Evolutionary conservation across 2,113 vertebrate genomes (phyloP), one percentile per base, ranked within the genome.

Genomic region (Lepisosteus osseus): DNA sequence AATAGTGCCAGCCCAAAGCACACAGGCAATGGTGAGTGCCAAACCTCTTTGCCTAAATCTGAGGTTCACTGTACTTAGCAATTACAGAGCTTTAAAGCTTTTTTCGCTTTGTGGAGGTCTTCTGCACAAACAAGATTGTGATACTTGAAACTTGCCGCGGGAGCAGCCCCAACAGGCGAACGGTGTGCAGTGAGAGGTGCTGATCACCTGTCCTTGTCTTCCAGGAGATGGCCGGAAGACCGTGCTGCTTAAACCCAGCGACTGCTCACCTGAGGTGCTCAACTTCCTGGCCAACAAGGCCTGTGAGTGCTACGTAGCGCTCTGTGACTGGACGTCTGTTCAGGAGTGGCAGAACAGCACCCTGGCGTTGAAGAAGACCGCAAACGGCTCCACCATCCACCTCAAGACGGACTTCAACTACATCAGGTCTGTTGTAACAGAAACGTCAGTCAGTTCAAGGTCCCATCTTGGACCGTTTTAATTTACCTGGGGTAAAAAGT

Each of bases 351-450:
- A 99, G 79, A 90, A 88, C 69, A 93, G 91, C 6, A 87, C 95
- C 77, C 86, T 93, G 0, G 81, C 89, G 7, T 79, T 99, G 72
- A 98, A 98, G 77, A 97, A 98, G 82, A 95, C 86, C 69, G 86
- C 92, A 42, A 90, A 86, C 72, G 94, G 86, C 61, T 92, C 93
- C 11, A 87, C 88, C 62, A 91, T 98, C 80, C 95, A 84, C 74
- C 87, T 99, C 43, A 98, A 95, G 82, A 93, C 94, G 0, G 97
- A 99, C 71, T 95, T 98, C 81, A 99, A 99, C 89, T 99, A 98
- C 75, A 92, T 99, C 77, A 96, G 95, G 92, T 96, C 84, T 29
- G 29, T 29, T 29, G 29, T 29, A 89, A 89, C 54, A 71, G 17
- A 7, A 29, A 41, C 54, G 11, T 3, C 17, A 7, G 65, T 7